Percentiles rank a stretch among this genome's conserved stretches.
phyloP scores from a whole-genome alignment of 2,797 vertebrate species.

The Psittacula echo region DNA sequence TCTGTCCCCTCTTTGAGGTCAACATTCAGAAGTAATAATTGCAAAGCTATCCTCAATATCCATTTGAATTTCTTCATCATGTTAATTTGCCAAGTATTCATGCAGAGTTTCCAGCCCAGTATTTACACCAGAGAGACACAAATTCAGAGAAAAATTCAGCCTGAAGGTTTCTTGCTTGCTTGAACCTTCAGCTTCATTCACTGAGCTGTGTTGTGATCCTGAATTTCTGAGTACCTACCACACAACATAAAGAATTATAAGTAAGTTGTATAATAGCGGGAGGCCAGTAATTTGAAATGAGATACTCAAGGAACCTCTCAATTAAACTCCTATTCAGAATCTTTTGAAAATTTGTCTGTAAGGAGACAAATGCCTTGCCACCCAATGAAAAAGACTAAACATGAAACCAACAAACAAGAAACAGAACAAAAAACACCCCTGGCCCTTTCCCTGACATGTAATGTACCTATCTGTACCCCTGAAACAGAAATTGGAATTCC shows the following conservation, averaged over 20 bases:
- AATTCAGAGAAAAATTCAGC: not conserved
- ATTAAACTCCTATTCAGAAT: not conserved
- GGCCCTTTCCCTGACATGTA: not conserved
- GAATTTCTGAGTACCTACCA: not conserved
- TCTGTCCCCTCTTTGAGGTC: not conserved
- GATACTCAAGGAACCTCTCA: not conserved
- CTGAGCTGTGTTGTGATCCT: not conserved
- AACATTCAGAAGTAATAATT: not conserved
- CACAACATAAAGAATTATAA: not conserved
- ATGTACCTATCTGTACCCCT: not conserved
- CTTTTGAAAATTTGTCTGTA: not conserved
- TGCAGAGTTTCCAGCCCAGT: not conserved
- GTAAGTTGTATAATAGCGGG: not conserved
- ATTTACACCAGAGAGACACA: not conserved
- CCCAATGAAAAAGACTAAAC: not conserved
- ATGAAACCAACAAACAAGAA: not conserved
- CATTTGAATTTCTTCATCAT: not conserved
- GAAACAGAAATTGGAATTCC: not conserved
- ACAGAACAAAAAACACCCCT: rapidly evolving
- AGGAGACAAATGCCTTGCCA: not conserved
- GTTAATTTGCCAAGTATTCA: not conserved
- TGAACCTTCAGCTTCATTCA: not conserved
- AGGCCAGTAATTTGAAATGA: not conserved
- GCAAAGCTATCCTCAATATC: not conserved
- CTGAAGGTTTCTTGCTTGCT: not conserved